Percentiles rank a stretch among this genome's conserved stretches.
These are phyloP conservation scores for Macquaria australasica DNA, from an alignment of 2,113 vertebrate genomes.

Conservation along the genomic window DNA sequence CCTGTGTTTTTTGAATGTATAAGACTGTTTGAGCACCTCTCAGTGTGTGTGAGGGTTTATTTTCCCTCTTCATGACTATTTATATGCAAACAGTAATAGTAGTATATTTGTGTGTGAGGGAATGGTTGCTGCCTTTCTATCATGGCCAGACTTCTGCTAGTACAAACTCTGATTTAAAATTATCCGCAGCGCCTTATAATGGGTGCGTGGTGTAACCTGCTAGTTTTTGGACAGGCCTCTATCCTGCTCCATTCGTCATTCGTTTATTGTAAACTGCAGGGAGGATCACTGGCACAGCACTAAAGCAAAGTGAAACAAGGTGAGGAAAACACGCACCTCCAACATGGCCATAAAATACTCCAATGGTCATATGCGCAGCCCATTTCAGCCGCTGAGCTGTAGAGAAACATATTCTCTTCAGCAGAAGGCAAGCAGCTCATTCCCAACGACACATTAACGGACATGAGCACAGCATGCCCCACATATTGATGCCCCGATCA, in stretches of 20 bases:
- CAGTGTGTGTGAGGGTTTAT: slow-evolving; percentile 32
- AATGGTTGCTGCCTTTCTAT: slow-evolving; percentile 16
- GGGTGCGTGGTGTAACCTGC: slow-evolving; percentile 17
- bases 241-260: neutral
- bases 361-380: neutral
- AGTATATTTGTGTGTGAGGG: slow-evolving; percentile 6
- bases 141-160: neutral
- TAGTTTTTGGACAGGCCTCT: slow-evolving; percentile 23
- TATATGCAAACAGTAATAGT: slow-evolving; percentile 44
- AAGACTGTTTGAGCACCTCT: slow-evolving; percentile 19
- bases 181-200: neutral
- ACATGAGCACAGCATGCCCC: slow-evolving; percentile 17
- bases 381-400: slow-evolving; percentile 19
- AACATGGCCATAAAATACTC: neutral
- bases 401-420: slow-evolving; percentile 26
- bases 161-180: slow-evolving; percentile 12
- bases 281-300: slow-evolving; percentile 5
- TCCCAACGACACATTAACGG: slow-evolving; percentile 33
- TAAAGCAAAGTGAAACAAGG: slow-evolving; percentile 22
- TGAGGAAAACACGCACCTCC: slow-evolving; percentile 17
- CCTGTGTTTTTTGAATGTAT: slow-evolving; percentile 24
- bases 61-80: slow-evolving; percentile 44
- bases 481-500: slow-evolving; percentile 45
- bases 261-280: slow-evolving; percentile 19
- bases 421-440: slow-evolving; percentile 20